Base-by-base conservation (phyloP, 2,113 vertebrate genomes). In the Oreochromis spilurus region DNA sequence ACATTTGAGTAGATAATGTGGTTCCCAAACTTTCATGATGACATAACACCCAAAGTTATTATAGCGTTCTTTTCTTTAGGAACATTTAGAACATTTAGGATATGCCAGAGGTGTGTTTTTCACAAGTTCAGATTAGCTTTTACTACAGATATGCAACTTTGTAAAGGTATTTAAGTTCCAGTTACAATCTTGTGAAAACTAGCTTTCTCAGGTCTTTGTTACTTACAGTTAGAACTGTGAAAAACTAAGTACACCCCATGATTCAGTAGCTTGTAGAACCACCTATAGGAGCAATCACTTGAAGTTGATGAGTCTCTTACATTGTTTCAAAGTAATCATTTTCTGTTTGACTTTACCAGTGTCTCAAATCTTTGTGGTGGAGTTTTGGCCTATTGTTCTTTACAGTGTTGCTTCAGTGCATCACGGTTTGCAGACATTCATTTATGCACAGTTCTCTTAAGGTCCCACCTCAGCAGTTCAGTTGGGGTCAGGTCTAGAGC, bases 401-500 rank as follows among this genome's bases (percentile, higher is more conserved):
- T 75, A 75, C 24, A 29, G 24, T 48, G 24, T 19, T 29, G 70
- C 43, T 50, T 75, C 70, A 50, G 43, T 4, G 29, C 43, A 50
- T 75, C 1, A 6, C 0, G 4, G 4, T 75, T 75, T 75, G 6
- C 0, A 0, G 16, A 24, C 43, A 75, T 75, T 75, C 24, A 75
- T 75, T 50, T 50, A 75, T 75, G 43, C 0, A 2, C 43, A 31
- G 24, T 29, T 48, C 24, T 12, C 40, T 75, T 75, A 29, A 48
- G 40, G 24, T 31, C 67, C 67, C 21, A 48, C 67, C 40, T 29
- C 24, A 16, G 67, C 21, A 75, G 40, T 75, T 75, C 9, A 19
- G 21, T 75, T 17, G 40, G 24, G 0, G 0, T 0, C 4, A 75
- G 43, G 24, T 48, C 70, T 75, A 26, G 24, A 75, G 24, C 9